Conservation (phyloP, 2,888 invertebrate species). For the Chalcis sispes region DNA sequence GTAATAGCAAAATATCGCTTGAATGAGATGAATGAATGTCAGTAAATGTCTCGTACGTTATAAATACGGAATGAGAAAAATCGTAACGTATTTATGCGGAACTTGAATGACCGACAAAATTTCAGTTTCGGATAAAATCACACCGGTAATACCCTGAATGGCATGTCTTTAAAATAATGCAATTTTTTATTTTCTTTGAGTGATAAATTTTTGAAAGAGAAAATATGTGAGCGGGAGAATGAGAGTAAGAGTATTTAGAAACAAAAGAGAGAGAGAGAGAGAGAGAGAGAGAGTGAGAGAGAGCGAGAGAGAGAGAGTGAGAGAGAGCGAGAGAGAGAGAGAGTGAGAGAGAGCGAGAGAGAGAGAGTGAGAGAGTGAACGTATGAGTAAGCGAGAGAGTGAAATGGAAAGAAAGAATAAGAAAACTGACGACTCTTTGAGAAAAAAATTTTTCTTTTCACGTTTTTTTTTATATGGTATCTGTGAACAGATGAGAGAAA, state of each 20-base stretch:
- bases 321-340: slow-evolving; percentile 43
- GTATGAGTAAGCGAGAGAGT: too few species aligned
- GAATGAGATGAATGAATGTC: slow-evolving; percentile 60
- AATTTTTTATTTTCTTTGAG: slow-evolving; percentile 54
- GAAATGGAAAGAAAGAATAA: slow-evolving; percentile 52
- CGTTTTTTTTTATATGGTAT: slow-evolving; percentile 68
- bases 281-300: slow-evolving; percentile 23
- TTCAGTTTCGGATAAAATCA: slow-evolving; percentile 74
- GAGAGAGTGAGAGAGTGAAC: slow-evolving; percentile 45
- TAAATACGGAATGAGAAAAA: slow-evolving; percentile 54
- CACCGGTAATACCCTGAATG: slow-evolving; percentile 86
- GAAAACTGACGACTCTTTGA: slow-evolving; percentile 46
- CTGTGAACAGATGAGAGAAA: slow-evolving; percentile 69
- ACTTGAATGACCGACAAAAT: slow-evolving; percentile 70
- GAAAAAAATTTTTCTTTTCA: slow-evolving; percentile 69
- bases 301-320: slow-evolving; percentile 40
- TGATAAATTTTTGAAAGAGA: slow-evolving; percentile 49
- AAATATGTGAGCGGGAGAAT: slow-evolving; percentile 49
- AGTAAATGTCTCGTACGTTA: slow-evolving; percentile 56
- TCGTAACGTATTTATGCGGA: slow-evolving; percentile 55
- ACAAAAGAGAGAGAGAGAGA: slow-evolving; percentile 54
- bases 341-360: slow-evolving; percentile 51
- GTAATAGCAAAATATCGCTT: slow-evolving; percentile 61
- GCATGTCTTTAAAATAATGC: slow-evolving; percentile 76
- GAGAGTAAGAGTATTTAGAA: slow-evolving; percentile 44